These are phyloP conservation scores for Cordilura impudica DNA, from an alignment of 2,888 invertebrate genomes.

Conservation along the genomic window DNA sequence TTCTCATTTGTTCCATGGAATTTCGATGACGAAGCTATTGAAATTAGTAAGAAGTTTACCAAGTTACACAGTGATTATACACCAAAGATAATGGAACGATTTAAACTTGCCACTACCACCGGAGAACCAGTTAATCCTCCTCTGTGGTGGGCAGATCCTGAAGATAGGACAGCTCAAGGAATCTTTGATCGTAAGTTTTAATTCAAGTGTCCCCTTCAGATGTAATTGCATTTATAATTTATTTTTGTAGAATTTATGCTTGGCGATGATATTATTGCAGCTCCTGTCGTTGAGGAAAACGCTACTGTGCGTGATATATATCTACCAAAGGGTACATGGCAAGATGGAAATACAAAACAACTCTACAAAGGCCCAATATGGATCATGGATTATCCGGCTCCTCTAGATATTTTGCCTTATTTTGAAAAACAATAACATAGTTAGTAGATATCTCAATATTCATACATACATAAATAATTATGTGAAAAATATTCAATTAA, in stretches of 20 bases:
- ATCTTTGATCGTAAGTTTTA: slow-evolving; percentile 81
- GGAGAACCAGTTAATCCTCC: slow-evolving; percentile 89
- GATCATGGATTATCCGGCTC: slow-evolving; percentile 83
- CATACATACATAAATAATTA: too few species aligned
- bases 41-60: slow-evolving; percentile 82
- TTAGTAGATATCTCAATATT: too few species aligned
- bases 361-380: slow-evolving; percentile 81
- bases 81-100: slow-evolving; percentile 81
- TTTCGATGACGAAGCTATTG: slow-evolving; percentile 81
- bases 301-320: slow-evolving; percentile 84
- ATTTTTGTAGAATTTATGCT: slow-evolving; percentile 84
- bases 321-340: slow-evolving; percentile 87
- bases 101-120: slow-evolving; percentile 80
- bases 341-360: slow-evolving; percentile 80
- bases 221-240: neutral
- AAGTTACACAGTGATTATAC: slow-evolving; percentile 83
- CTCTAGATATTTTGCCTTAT: slow-evolving; percentile 84
- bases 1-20: slow-evolving; percentile 89
- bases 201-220: too few species aligned
- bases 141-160: slow-evolving; percentile 90
- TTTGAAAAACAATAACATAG: slow-evolving; percentile 79
- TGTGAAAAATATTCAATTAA: too few species aligned
- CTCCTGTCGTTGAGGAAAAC: slow-evolving; percentile 85
- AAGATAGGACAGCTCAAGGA: slow-evolving; percentile 81
- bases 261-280: slow-evolving; percentile 87